Percentiles rank a stretch among this genome's conserved stretches.
These are phyloP conservation scores for Drosophila mayri DNA, from an alignment of 1,140 invertebrate genomes.

Conservation along the genomic window DNA sequence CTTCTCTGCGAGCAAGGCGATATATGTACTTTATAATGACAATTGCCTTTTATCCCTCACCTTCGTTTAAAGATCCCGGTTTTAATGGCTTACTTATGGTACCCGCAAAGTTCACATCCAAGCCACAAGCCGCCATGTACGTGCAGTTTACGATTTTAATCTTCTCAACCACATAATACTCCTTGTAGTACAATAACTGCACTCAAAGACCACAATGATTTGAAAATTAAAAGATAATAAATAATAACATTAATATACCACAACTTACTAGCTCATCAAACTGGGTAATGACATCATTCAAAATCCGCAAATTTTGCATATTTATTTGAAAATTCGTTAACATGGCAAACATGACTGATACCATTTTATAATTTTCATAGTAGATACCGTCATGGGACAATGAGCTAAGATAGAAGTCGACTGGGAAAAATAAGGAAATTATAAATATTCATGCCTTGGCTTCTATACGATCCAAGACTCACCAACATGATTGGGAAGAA, in stretches of 20 bases:
- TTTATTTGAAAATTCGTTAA: constrained; percentile 90
- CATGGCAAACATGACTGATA: constrained; percentile 96
- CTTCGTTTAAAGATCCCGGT: background rate
- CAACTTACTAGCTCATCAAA: constrained; percentile 88
- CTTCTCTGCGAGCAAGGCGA: background rate
- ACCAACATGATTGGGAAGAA: constrained; percentile 94
- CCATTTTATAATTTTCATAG: constrained; percentile 92
- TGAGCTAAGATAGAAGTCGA: constrained; percentile 90
- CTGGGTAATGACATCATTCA: constrained; percentile 95
- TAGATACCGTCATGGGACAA: constrained; percentile 91
- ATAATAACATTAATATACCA: background rate
- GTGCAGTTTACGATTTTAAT: constrained; percentile 97
- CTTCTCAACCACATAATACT: constrained; percentile 88
- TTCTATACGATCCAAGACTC: constrained; percentile 62
- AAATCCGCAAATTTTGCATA: constrained; percentile 89
- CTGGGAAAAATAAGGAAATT: constrained; percentile 84
- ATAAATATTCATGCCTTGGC: background rate
- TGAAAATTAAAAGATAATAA: background rate
- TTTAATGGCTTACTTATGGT: constrained; percentile 1
- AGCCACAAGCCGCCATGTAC: constrained; percentile 97
- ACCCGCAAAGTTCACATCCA: constrained; percentile 86
- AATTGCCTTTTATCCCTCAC: background rate
- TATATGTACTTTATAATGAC: background rate
- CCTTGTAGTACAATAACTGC: constrained; percentile 42
- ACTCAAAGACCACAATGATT: background rate